Conservation (phyloP, 2,888 invertebrate species). For the Elegia similella region DNA sequence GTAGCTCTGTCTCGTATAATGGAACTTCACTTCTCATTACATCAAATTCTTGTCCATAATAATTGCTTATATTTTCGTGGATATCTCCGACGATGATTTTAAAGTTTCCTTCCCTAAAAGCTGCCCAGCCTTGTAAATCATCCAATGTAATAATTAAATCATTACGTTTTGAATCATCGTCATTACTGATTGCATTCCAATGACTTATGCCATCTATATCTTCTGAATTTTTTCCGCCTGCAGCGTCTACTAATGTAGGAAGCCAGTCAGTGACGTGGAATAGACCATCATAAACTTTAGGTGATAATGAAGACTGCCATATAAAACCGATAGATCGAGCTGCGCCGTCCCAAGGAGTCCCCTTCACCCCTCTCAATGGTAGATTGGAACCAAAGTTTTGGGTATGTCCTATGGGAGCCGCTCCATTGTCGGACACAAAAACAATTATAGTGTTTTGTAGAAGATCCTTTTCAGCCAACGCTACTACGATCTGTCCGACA, state of each 20-base stretch:
- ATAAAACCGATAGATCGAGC: conserved; percentile 86
- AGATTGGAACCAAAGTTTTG: conserved; percentile 87
- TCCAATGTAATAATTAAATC: conserved; percentile 80
- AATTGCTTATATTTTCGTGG: conserved; percentile 30
- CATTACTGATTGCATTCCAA: conserved; percentile 80
- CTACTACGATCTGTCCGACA: conserved; percentile 86
- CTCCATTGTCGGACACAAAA: conserved; percentile 93
- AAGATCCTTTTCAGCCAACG: conserved; percentile 84
- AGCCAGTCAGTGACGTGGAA: conserved; percentile 91
- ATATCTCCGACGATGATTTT: conserved; percentile 51
- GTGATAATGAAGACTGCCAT: conserved; percentile 78
- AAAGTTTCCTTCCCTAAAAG: conserved; percentile 48
- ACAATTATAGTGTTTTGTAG: conserved; percentile 89
- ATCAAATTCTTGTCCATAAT: conserved; percentile 38
- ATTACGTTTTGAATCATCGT: conserved; percentile 53
- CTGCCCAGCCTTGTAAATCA: conserved; percentile 52
- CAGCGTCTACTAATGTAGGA: conserved; percentile 83
- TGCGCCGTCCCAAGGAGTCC: conserved; percentile 90
- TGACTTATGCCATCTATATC: conserved; percentile 84
- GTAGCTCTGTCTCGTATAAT: conserved; percentile 39
- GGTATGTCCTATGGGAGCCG: conserved; percentile 84
- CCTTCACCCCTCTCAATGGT: conserved; percentile 88
- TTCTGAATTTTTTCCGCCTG: conserved; percentile 39
- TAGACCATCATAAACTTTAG: conserved; percentile 74
- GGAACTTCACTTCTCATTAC: conserved; percentile 31